Evolutionary conservation across 2,888 invertebrate genomes (phyloP).

Genomic region (Calliphora vomitoria): DNA sequence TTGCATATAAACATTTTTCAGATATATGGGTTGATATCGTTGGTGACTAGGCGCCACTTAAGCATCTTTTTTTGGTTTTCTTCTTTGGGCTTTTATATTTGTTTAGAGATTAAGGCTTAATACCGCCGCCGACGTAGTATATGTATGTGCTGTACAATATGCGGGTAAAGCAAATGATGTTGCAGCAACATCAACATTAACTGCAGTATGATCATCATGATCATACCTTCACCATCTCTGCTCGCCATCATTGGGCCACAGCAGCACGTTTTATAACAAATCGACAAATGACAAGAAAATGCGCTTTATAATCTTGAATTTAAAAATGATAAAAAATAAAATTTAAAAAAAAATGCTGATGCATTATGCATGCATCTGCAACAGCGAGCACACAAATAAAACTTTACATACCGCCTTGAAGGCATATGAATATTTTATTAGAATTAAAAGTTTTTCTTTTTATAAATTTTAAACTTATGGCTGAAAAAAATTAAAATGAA

Average conservation of each 20-base stretch:
- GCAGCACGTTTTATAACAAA: conserved; percentile 76
- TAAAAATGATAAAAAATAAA: conserved; percentile 80
- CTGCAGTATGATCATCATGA: conserved; percentile 30
- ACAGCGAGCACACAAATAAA: conserved; percentile 15
- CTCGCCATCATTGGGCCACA: conserved; percentile 46
- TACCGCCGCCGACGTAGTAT: conserved; percentile 45
- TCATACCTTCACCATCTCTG: not conserved
- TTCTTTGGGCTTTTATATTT: conserved; percentile 16
- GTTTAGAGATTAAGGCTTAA: conserved; percentile 77
- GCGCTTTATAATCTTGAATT: conserved; percentile 83
- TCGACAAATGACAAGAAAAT: conserved; percentile 83
- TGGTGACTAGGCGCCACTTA: conserved; percentile 81
- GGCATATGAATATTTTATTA: conserved; percentile 46
- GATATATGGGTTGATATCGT: conserved; percentile 55
- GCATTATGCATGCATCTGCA: conserved; percentile 47
- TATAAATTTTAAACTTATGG: not conserved
- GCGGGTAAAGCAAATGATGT: conserved; percentile 1
- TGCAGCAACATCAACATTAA: conserved; percentile 27
- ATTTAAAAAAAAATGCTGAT: conserved; percentile 61
- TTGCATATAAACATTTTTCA: conserved; percentile 59
- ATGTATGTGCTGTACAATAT: not conserved
- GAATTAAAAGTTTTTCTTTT: conserved; percentile 38
- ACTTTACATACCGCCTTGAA: conserved; percentile 19
- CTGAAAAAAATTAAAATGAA: not conserved
- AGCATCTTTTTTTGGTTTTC: conserved; percentile 73